Base-by-base conservation (phyloP, 2,888 invertebrate species). In the Napeogenes sylphis region DNA sequence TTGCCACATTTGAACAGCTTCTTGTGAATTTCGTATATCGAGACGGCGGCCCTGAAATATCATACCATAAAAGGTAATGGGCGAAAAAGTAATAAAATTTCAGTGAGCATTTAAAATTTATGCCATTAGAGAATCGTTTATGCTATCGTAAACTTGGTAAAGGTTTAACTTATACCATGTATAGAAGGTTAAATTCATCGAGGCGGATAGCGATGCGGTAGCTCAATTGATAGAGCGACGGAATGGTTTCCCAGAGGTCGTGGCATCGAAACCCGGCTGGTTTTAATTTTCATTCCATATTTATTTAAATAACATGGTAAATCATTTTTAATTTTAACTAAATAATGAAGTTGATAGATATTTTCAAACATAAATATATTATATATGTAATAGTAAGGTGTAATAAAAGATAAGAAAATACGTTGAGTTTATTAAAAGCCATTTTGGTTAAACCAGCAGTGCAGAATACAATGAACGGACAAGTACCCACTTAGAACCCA, bases 51-150 rank as follows among this genome's bases (percentile, higher is more conserved):
- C 68, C 72, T 71, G 69, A 75, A 77, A 73, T 73, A 71, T 70
- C 70, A 47, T 51, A 67, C 71, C 75, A 71, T 78, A 78, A 79
- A 79, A 76, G 69, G 71, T 73, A 77, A 79, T 74, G 74, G 74
- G 63, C 70, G 70, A 71, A 69, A 64, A 69, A 72, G 70, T 67
- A 69, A 73, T 73, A 75, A 75, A 75, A 73, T 69, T 68, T 70
- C 64, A 58, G 61, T 64, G 66, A 65, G 70, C 67, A 69, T 63
- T 70, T 68, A 61, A 70, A 70, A 68, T 67, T 69, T 65, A 54
- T 56, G 69, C 63, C 66, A 64, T 71, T 65, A 57, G 51, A 45
- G 38, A 30, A 14, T 46, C 56, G 32, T 66, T 66, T 61, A 63
- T 58, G 60, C 58, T 58, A 55, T 59, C 56, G 46, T 63, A 66